phyloP scores from a whole-genome alignment of 2,797 vertebrate species.

The Periparus ater region DNA sequence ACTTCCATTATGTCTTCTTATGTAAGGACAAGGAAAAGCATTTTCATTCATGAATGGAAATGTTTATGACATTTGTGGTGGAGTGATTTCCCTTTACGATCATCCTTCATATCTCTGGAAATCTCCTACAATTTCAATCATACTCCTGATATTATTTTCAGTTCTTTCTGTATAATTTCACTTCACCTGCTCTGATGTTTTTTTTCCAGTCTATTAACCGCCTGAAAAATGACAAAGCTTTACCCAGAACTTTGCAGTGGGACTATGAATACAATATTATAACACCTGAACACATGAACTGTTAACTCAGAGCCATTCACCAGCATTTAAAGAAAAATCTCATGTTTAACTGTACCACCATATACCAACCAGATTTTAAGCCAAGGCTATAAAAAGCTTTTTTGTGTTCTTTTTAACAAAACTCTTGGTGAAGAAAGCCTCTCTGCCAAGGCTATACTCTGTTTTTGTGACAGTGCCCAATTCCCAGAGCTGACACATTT shows the following conservation, averaged over 20 bases:
- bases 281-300: not conserved
- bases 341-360: not conserved
- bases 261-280: not conserved
- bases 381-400: not conserved
- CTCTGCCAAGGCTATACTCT: not conserved
- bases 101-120: not conserved
- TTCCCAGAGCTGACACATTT: not conserved
- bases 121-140: not conserved
- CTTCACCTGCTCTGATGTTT: not conserved
- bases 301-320: not conserved
- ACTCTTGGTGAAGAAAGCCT: not conserved
- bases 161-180: constrained; percentile 24
- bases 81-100: not conserved
- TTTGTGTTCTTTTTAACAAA: not conserved
- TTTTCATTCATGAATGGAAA: constrained; percentile 28
- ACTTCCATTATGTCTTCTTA: not conserved
- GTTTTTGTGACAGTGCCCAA: not conserved
- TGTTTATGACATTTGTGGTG: not conserved
- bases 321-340: not conserved
- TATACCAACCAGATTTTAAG: not conserved
- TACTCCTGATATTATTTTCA: not conserved
- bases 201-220: constrained; percentile 35
- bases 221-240: constrained; percentile 19
- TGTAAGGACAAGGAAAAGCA: not conserved
- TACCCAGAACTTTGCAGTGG: not conserved